These are phyloP conservation scores for Podarcis raffonei DNA, from an alignment of 2,113 vertebrate genomes.

Conservation along the genomic window DNA sequence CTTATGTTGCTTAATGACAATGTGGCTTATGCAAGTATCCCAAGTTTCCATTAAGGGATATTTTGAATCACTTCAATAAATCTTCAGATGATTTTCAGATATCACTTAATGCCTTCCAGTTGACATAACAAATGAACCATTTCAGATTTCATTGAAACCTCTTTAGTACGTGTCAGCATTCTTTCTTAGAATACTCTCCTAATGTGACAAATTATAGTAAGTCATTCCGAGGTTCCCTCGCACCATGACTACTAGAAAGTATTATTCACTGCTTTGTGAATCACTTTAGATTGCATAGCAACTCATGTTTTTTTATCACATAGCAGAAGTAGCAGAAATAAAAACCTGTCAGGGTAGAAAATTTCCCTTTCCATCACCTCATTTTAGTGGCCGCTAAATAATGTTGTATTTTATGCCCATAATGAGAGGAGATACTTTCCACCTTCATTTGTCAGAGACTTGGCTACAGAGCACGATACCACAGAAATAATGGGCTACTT, in stretches of 20 bases:
- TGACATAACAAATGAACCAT: slow-evolving; percentile 78
- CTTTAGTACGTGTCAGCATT: slow-evolving; percentile 72
- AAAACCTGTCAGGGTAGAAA: slow-evolving; percentile 47
- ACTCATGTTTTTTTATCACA: slow-evolving; percentile 47
- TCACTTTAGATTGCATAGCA: slow-evolving; percentile 52
- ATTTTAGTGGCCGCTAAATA: slow-evolving; percentile 45
- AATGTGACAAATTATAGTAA: slow-evolving; percentile 72
- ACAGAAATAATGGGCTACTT: slow-evolving; percentile 6
- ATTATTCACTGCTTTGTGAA: slow-evolving; percentile 58
- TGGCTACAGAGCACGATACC: neutral
- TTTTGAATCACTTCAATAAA: slow-evolving; percentile 76
- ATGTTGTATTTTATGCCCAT: neutral
- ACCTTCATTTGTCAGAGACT: slow-evolving; percentile 44
- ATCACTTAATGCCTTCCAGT: slow-evolving; percentile 72
- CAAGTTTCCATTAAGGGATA: slow-evolving; percentile 71
- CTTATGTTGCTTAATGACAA: slow-evolving; percentile 66
- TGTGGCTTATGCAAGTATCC: slow-evolving; percentile 55
- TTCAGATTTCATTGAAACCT: slow-evolving; percentile 73
- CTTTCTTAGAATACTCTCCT: slow-evolving; percentile 72
- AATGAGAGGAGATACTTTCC: slow-evolving; percentile 29
- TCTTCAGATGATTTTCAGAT: slow-evolving; percentile 75
- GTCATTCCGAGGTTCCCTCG: slow-evolving; percentile 54
- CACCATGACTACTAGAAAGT: slow-evolving; percentile 44
- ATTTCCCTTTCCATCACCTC: slow-evolving; percentile 39
- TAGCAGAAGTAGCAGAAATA: slow-evolving; percentile 57